phyloP scores from a whole-genome alignment of 2,888 invertebrate species.

The Ornithoptera priamus region DNA sequence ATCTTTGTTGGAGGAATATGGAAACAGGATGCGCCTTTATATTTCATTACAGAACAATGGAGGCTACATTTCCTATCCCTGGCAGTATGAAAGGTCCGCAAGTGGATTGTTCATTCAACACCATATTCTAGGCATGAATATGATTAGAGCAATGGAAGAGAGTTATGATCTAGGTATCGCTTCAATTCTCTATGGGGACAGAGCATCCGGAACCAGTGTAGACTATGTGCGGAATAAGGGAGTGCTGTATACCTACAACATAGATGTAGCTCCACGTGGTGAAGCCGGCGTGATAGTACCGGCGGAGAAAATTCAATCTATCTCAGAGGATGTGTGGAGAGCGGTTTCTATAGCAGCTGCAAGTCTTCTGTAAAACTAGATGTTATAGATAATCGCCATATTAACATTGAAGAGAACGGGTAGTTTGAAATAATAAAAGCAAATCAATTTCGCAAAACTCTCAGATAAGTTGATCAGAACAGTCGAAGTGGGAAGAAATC shows the following conservation, averaged over 20 bases:
- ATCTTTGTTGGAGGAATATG: conserved; percentile 74
- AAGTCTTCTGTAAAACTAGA: conserved; percentile 34
- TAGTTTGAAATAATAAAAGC: too few relatives aligned
- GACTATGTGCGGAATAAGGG: conserved; percentile 54
- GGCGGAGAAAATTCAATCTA: conserved; percentile 47
- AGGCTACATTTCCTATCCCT: conserved; percentile 83
- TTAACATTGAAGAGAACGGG: too few relatives aligned
- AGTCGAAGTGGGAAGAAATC: too few relatives aligned
- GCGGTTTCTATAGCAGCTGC: conserved; percentile 52
- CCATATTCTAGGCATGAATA: conserved; percentile 53
- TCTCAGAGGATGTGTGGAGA: conserved; percentile 59
- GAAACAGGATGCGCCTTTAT: conserved; percentile 79
- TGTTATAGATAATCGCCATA: neutral
- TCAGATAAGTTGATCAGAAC: too few relatives aligned
- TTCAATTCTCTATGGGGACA: conserved; percentile 52
- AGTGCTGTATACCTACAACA: conserved; percentile 54
- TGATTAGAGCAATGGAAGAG: conserved; percentile 47
- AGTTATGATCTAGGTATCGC: conserved; percentile 51
- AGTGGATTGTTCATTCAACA: conserved; percentile 62
- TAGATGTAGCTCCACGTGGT: conserved; percentile 53
- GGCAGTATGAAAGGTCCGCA: conserved; percentile 80
- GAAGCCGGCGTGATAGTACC: conserved; percentile 52
- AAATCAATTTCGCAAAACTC: too few relatives aligned
- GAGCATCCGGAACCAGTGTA: conserved; percentile 61
- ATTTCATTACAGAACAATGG: conserved; percentile 89